Evolutionary conservation across 2,113 vertebrate genomes (phyloP).

Genomic region (Nesoenas mayeri): DNA sequence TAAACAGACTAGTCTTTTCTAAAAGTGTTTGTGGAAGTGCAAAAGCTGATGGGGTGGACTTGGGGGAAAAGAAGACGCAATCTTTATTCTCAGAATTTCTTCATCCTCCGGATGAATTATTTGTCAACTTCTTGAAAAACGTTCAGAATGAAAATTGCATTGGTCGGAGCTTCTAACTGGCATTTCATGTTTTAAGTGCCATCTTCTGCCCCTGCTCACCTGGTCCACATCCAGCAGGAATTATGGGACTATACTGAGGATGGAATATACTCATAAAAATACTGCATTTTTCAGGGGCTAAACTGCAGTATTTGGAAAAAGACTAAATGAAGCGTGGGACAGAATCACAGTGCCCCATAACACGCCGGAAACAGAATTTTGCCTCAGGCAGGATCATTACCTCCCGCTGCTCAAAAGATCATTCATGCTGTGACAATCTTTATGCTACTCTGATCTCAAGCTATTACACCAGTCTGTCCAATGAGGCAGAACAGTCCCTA

Average conservation of each 20-base stretch:
- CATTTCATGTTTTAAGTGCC: background rate
- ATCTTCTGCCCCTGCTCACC: background rate
- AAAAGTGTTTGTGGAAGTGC: background rate
- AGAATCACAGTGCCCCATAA: background rate
- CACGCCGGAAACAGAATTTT: background rate
- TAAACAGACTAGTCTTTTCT: background rate
- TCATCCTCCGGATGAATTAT: background rate
- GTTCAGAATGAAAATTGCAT: background rate
- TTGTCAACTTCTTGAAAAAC: background rate
- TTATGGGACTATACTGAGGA: background rate
- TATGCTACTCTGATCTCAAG: conserved; percentile 3
- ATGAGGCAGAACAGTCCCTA: conserved; percentile 33
- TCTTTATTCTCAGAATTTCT: background rate
- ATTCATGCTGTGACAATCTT: conserved; percentile 45
- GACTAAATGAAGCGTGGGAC: conserved; percentile 10
- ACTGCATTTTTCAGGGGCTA: conserved; percentile 8
- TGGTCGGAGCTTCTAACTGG: background rate
- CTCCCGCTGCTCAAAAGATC: conserved; percentile 11
- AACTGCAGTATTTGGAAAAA: background rate
- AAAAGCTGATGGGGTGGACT: background rate
- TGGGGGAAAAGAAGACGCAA: background rate
- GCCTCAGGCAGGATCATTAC: conserved; percentile 39
- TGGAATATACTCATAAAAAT: background rate
- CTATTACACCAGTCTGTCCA: conserved; percentile 30
- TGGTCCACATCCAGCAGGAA: background rate